Conservation (phyloP, 1,140 invertebrate genomes). For the Hesperophylax magnus region DNA sequence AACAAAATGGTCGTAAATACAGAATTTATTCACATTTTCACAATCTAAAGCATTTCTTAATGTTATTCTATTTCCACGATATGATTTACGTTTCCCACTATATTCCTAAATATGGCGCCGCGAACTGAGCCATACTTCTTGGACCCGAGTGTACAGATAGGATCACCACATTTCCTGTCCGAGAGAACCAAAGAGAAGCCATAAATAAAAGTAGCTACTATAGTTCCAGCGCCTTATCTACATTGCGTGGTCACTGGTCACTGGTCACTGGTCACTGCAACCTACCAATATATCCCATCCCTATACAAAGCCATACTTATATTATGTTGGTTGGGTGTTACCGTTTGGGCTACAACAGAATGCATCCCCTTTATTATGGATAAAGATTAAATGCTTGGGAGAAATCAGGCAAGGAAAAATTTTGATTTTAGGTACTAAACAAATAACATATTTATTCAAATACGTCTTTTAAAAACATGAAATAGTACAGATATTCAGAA, state of each 20-base stretch:
- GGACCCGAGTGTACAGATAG: slow-evolving; percentile 60
- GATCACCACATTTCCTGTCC: slow-evolving; percentile 71
- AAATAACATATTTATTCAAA: too few relatives aligned
- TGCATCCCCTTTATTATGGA: slow-evolving; percentile 2
- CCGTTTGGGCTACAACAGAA: neutral
- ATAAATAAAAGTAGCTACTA: slow-evolving; percentile 56
- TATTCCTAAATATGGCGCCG: slow-evolving; percentile 24
- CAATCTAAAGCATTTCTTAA: slow-evolving; percentile 38
- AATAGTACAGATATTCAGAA: too few relatives aligned
- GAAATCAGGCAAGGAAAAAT: too few relatives aligned
- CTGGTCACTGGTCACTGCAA: slow-evolving; percentile 38
- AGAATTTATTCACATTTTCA: slow-evolving; percentile 37
- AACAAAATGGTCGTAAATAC: slow-evolving; percentile 34
- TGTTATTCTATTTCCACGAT: slow-evolving; percentile 41
- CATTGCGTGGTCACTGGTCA: slow-evolving; percentile 45
- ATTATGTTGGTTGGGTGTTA: slow-evolving; percentile 40
- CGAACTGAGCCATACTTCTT: slow-evolving; percentile 31
- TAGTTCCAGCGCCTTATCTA: slow-evolving; percentile 55
- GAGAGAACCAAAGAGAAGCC: slow-evolving; percentile 57
- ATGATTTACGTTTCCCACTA: slow-evolving; percentile 31
- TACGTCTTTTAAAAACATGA: too few relatives aligned
- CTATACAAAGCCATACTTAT: neutral
- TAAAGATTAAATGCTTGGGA: too few relatives aligned
- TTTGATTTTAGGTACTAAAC: too few relatives aligned
- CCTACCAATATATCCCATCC: neutral